Base-by-base conservation (phyloP, 2,888 invertebrate species). In the Dolichomitus sp. region DNA sequence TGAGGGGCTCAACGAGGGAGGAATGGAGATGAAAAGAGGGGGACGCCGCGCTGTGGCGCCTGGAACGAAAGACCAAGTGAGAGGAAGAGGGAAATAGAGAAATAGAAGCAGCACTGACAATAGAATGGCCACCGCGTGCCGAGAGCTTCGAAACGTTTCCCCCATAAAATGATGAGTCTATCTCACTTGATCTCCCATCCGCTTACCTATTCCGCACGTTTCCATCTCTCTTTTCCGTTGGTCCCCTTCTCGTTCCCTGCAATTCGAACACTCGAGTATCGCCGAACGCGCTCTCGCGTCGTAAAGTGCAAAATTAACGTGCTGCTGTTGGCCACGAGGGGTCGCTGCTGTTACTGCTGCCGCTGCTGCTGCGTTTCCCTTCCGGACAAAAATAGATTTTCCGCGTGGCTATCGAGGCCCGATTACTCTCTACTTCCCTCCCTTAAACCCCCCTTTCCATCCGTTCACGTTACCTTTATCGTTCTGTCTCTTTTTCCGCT, bases 301-400 rank as follows among this genome's bases (percentile, higher is more conserved):
- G 86, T 84, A 88, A 89, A 88, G 86, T 83, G 85, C 77, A 83
- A 87, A 88, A 89, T 89, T 89, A 89, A 88, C 87, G 86, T 81
- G 84, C 76, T 70, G 70, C 75, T 45, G 37, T 42, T 61, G 75
- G 45, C 59, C 70, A 17, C 27, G 14, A 17, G 17, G 59, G 30
- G 30, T n/a, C 40, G 17, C 52, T 9, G 59, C 17, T 59, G 17
- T 17, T 11, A 17, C 33, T 33, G 37, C 17, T 17, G 59, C 59
- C 37, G 33, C 33, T 9, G 30, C 23, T 0, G 48, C 72, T 73
- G 73, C 80, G 65, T 74, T 77, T 77, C 75, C 59, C 45, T 75
- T 40, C 48, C 69, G 57, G 27, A 73, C 69, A 61, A 74, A 80
- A 74, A 74, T 37, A 80, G 69, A 27, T 74, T 85, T 79, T 80